Conservation (phyloP, 2,888 invertebrate genomes). For the Lordiphosa fenestrarum region DNA sequence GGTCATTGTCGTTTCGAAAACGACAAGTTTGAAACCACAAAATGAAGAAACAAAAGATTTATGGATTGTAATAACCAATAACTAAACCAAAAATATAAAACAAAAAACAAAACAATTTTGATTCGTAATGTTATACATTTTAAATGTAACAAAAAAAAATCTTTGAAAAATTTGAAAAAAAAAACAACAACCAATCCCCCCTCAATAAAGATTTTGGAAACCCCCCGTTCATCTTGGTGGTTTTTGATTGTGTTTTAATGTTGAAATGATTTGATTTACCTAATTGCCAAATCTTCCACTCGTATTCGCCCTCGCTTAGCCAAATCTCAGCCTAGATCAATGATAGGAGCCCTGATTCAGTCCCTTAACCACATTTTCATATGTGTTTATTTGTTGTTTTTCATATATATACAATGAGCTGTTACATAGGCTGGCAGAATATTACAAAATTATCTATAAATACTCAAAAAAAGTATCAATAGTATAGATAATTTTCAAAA, state of each 20-base stretch:
- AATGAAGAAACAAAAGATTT: constrained; percentile 14
- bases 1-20: constrained; percentile 35
- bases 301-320: no score
- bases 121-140: constrained; percentile 57
- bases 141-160: constrained; percentile 59
- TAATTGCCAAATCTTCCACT: no score
- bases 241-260: neutral
- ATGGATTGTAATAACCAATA: constrained; percentile 17
- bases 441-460: no score
- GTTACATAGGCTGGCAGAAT: no score
- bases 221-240: constrained; percentile 48
- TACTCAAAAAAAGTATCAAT: no score
- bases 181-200: constrained; percentile 34
- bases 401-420: no score
- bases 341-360: no score
- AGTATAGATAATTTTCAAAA: no score
- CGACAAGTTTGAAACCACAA: constrained; percentile 17
- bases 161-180: constrained; percentile 28
- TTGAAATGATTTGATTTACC: no score
- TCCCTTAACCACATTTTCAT: no score
- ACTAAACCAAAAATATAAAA: constrained; percentile 16
- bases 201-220: constrained; percentile 61
- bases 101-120: constrained; percentile 25
- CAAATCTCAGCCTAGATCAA: no score
- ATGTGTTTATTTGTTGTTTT: no score